Percentiles rank a stretch among this genome's conserved stretches.
phyloP scores from a whole-genome alignment of 2,113 vertebrate species.

The Otus sunia region DNA sequence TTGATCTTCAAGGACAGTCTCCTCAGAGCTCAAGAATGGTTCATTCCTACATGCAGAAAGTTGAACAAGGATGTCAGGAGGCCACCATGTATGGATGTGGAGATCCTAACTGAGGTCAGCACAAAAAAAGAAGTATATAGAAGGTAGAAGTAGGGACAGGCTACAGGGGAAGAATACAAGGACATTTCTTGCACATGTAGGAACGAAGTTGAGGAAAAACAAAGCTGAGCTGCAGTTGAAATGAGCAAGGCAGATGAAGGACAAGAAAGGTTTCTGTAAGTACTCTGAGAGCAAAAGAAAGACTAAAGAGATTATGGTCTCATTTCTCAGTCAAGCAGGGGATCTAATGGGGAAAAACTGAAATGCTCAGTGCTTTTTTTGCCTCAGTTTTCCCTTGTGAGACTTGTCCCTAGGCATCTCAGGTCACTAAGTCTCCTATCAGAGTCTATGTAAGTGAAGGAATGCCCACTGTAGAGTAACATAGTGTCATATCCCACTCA shows the following conservation, averaged over 20 bases:
- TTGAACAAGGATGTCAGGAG: neutral
- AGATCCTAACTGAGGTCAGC: neutral
- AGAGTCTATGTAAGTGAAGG: neutral
- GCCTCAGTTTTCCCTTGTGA: neutral
- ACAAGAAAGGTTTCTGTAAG: neutral
- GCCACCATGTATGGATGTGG: too few relatives aligned
- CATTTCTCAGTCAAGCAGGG: neutral
- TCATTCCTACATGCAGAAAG: neutral
- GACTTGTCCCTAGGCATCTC: neutral
- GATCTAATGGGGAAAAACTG: neutral
- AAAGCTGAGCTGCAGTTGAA: neutral
- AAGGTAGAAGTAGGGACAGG: neutral
- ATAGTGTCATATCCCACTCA: too few relatives aligned
- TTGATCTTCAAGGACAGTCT: neutral
- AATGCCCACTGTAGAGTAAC: neutral
- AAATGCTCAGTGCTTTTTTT: neutral
- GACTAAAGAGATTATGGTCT: neutral
- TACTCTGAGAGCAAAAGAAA: neutral
- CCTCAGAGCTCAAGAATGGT: neutral
- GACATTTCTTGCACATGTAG: neutral
- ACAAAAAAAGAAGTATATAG: neutral
- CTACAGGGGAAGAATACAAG: neutral
- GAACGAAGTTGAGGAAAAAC: neutral
- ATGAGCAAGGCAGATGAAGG: neutral
- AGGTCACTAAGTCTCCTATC: neutral